Conservation (phyloP, 2,888 invertebrate species). For the Incurvaria masculella region DNA sequence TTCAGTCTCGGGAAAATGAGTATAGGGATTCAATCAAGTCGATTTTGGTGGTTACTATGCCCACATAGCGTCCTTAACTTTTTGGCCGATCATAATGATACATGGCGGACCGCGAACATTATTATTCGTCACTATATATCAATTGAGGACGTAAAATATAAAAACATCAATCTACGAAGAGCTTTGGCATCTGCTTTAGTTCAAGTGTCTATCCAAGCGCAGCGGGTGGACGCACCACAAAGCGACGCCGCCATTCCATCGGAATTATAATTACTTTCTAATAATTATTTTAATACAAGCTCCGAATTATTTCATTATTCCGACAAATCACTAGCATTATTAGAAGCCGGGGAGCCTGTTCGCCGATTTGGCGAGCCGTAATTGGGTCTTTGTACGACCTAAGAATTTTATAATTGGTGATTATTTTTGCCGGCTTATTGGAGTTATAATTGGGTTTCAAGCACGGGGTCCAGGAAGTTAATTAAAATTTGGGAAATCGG, state of each 20-base stretch:
- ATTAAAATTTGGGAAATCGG: neutral
- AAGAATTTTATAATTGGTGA: neutral
- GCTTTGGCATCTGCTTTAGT: neutral
- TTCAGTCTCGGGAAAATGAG: too few relatives aligned
- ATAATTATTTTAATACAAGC: too few relatives aligned
- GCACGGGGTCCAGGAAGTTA: neutral
- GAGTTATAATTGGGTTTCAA: neutral
- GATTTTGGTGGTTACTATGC: too few relatives aligned
- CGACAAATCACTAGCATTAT: neutral
- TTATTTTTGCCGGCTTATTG: neutral
- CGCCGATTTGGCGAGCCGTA: neutral
- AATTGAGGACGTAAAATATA: too few relatives aligned
- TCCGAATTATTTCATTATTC: neutral
- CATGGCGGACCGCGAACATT: too few relatives aligned
- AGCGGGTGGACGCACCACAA: neutral
- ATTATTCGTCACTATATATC: too few relatives aligned
- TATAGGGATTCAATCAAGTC: too few relatives aligned
- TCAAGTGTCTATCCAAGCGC: neutral
- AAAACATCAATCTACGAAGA: too few relatives aligned
- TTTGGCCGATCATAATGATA: too few relatives aligned
- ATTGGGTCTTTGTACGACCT: neutral
- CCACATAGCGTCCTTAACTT: too few relatives aligned
- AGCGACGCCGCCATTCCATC: neutral
- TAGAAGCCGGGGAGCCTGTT: neutral
- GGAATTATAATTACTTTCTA: conserved; percentile 1